These are phyloP conservation scores for Heteromyza rotundicornis DNA, from an alignment of 2,888 invertebrate genomes.

Conservation along the genomic window DNA sequence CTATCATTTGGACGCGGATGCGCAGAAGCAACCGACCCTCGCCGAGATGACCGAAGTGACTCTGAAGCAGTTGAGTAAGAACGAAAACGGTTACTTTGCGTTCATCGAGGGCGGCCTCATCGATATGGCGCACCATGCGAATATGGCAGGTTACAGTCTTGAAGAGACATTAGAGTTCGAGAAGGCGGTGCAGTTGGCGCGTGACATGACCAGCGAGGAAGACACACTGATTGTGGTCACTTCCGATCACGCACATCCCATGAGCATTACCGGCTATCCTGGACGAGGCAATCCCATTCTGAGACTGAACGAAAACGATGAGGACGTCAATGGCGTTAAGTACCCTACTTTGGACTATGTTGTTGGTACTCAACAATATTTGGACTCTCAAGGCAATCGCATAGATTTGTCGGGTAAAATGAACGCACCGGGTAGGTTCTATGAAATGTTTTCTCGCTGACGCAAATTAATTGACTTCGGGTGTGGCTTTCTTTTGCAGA, in stretches of 20 bases:
- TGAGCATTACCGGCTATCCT: constrained; percentile 73
- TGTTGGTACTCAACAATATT: constrained; percentile 67
- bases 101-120: constrained; percentile 29
- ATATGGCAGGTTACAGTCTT: constrained; percentile 40
- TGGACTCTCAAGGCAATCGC: constrained; percentile 35
- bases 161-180: constrained; percentile 69
- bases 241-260: constrained; percentile 78
- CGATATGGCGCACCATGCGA: constrained; percentile 43
- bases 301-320: constrained; percentile 57
- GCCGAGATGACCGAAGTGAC: constrained; percentile 79
- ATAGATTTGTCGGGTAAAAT: constrained; percentile 33
- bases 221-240: constrained; percentile 82
- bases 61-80: constrained; percentile 69
- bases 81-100: background rate
- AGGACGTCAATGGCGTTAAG: constrained; percentile 61
- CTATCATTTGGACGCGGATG: constrained; percentile 54
- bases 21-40: constrained; percentile 66
- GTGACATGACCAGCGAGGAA: constrained; percentile 66
- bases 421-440: background rate
- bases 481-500: constrained; percentile 19
- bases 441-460: constrained; percentile 45
- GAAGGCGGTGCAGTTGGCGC: constrained; percentile 70
- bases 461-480: constrained; percentile 71
- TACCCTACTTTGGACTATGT: constrained; percentile 75
- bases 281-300: constrained; percentile 42